These are phyloP conservation scores for Epistrophe grossulariae DNA, from an alignment of 2,888 invertebrate species.

Conservation along the genomic window DNA sequence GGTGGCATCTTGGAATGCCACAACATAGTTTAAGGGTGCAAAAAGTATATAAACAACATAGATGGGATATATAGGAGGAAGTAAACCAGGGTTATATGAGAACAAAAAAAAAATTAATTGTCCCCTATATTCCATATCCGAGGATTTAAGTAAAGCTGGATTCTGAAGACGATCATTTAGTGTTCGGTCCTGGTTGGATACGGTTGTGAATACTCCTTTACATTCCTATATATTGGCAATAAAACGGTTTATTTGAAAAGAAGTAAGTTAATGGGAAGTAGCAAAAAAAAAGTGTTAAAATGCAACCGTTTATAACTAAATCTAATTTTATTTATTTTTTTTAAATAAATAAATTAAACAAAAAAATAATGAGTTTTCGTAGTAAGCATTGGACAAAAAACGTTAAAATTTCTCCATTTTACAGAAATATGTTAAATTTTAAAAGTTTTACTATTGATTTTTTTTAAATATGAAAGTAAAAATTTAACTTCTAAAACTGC, in stretches of 20 bases:
- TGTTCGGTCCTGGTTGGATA: constrained; percentile 79
- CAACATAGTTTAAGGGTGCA: constrained; percentile 41
- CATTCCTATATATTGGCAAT: not conserved
- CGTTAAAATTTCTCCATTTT: too few species aligned
- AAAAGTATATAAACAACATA: constrained; percentile 2
- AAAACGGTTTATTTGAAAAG: constrained; percentile 39
- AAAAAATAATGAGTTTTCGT: not conserved
- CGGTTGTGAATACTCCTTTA: constrained; percentile 78
- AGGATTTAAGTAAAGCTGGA: constrained; percentile 80
- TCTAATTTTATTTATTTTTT: not conserved
- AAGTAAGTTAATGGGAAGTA: constrained; percentile 42
- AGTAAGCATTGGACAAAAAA: too few species aligned
- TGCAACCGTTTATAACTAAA: not conserved
- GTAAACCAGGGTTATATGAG: constrained; percentile 17
- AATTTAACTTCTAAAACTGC: too few species aligned
- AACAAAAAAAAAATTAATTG: constrained; percentile 43
- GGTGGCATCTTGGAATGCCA: constrained; percentile 73
- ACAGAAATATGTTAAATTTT: too few species aligned
- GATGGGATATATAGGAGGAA: not conserved
- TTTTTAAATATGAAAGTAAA: too few species aligned
- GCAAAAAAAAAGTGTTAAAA: not conserved
- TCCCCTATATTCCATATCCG: constrained; percentile 77
- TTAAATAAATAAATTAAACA: not conserved
- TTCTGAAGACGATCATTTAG: constrained; percentile 81
- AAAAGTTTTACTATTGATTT: too few species aligned